These are phyloP conservation scores for Maconellicoccus hirsutus DNA, from an alignment of 1,140 invertebrate genomes.

Conservation along the genomic window DNA sequence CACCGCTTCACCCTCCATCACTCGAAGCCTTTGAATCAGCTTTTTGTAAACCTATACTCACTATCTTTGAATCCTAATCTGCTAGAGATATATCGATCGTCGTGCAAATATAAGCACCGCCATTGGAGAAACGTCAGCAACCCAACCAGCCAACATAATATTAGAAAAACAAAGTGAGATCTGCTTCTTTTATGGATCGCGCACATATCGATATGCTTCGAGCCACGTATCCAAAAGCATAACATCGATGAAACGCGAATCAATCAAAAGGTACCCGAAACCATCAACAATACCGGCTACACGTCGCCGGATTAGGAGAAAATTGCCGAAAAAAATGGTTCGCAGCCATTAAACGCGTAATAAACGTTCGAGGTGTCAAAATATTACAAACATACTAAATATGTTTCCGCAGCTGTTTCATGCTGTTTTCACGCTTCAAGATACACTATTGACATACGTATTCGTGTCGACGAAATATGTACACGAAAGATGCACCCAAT, in stretches of 20 bases:
- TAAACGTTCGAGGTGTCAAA: neutral
- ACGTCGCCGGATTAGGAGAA: too few relatives aligned
- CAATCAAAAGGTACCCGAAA: neutral
- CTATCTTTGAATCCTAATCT: neutral
- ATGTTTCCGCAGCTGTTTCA: neutral
- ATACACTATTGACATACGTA: neutral
- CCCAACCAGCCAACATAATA: neutral
- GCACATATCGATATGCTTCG: neutral
- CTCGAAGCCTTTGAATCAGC: too few relatives aligned
- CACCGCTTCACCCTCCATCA: too few relatives aligned
- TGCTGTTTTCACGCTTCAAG: too few relatives aligned
- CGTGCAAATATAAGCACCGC: neutral
- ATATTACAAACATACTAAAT: neutral
- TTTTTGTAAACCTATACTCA: neutral
- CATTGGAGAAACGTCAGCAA: neutral
- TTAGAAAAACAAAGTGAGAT: neutral
- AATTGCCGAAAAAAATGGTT: too few relatives aligned
- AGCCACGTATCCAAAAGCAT: neutral
- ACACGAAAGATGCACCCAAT: too few relatives aligned
- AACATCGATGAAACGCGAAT: neutral
- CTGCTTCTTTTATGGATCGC: neutral
- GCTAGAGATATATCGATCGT: neutral
- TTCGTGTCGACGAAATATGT: too few relatives aligned
- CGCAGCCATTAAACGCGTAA: neutral
- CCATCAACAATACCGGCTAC: neutral